Base-by-base conservation (phyloP, 2,797 vertebrate species). In the Alauda arvensis region DNA sequence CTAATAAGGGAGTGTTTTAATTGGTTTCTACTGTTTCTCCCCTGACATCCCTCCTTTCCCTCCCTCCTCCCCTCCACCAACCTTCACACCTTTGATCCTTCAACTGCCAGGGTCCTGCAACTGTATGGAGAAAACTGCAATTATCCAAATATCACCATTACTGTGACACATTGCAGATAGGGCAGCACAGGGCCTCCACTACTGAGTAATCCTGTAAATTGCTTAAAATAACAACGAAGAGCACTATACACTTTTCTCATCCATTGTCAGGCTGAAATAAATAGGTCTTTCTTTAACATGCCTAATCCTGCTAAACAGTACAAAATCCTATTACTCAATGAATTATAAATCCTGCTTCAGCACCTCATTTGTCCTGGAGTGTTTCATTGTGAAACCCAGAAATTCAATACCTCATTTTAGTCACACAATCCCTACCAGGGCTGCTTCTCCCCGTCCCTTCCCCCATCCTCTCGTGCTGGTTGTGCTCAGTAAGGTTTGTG, bases 261-360 rank as follows among this genome's bases (percentile, higher is more conserved):
- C 93, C 93, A 92, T 96, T 91, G 94, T 97, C 96, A 96, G 92
- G 89, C 94, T 92, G 96, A 95, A 97, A 97, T 97, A 98, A 98
- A 97, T 97, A 97, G 96, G 96, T 97, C 93, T 97, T 98, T 98
- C 97, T 98, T 94, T 97, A 97, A 98, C 97, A 97, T 95, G 95
- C 93, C 92, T 98, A 98, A 98, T 98, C 97, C 97, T 94, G 91
- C 98, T 97, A 98, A 98, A 98, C 97, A 98, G 97, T 97, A 96
- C 96, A 96, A 97, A 98, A 98, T 98, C 97, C 97, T 98, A 97
- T 98, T 98, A 98, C 96, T 96, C 95, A 96, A 97, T 98, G 97
- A 97, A 97, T 98, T 97, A 97, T 97, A 98, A 98, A 97, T 96
- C 97, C 96, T 95, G 93, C 95, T 96, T 95, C 95, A 87, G 94